These are phyloP conservation scores for Dipodomys spectabilis DNA, from an alignment of 2,113 vertebrate genomes.

Conservation along the genomic window DNA sequence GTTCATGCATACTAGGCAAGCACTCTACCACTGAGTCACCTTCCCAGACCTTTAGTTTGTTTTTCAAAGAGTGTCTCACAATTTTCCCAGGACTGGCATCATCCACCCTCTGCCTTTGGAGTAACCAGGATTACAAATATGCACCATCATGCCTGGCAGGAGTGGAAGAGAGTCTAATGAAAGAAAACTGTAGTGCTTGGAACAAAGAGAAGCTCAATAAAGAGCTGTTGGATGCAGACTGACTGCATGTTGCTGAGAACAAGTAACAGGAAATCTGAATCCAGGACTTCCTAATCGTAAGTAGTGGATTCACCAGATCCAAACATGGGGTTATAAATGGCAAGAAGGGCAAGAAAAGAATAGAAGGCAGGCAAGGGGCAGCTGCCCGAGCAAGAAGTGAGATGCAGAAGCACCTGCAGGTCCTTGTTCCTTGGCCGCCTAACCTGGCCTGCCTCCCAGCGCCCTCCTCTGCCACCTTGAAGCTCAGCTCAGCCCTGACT, in stretches of 20 bases:
- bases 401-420: background rate
- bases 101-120: no score
- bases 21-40: no score
- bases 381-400: background rate
- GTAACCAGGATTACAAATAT: no score
- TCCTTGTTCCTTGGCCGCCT: background rate
- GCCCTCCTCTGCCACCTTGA: background rate
- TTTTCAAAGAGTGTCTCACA: no score
- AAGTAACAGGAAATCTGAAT: background rate
- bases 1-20: no score
- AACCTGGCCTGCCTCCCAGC: background rate
- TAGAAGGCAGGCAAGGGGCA: background rate
- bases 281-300: background rate
- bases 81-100: no score
- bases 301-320: background rate
- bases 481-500: conserved; percentile 13
- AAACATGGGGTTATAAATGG: background rate
- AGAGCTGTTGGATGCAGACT: background rate
- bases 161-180: background rate
- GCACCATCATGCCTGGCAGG: background rate
- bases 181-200: background rate
- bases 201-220: background rate
- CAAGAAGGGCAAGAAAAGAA: background rate
- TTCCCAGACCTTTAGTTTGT: no score
- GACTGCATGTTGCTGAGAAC: background rate